Conservation (phyloP, 2,113 vertebrate species). For the Phoxinus phoxinus region DNA sequence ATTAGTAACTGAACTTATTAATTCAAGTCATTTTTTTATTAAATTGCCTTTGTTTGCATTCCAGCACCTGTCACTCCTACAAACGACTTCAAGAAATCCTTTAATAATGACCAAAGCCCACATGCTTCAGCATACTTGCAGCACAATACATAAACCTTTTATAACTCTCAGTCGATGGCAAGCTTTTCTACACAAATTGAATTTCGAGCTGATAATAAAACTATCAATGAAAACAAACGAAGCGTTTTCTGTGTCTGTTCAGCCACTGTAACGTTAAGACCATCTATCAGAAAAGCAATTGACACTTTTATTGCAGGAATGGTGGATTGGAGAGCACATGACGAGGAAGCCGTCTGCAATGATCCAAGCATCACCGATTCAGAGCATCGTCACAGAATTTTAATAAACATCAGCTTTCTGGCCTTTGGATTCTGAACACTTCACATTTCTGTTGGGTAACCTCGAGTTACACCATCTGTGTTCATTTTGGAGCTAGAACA, state of each 20-base stretch:
- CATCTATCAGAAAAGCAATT: constrained; percentile 16
- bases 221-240: constrained; percentile 34
- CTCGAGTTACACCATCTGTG: neutral
- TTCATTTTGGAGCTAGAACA: neutral
- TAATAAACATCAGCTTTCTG: neutral
- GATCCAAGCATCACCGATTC: neutral
- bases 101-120: constrained; percentile 3
- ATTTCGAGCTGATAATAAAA: constrained; percentile 28
- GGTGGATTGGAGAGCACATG: neutral
- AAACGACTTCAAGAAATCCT: neutral
- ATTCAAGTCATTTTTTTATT: no score
- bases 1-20: no score
- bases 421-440: neutral
- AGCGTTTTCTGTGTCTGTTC: neutral
- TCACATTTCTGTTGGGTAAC: constrained; percentile 1
- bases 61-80: constrained; percentile 8
- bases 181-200: constrained; percentile 35
- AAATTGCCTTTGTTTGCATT: neutral
- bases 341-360: neutral
- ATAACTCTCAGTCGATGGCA: neutral
- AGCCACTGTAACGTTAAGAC: neutral
- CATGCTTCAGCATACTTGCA: neutral
- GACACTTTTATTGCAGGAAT: constrained; percentile 19
- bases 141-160: constrained; percentile 24
- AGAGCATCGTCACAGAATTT: neutral